Conservation (phyloP, 2,797 vertebrate genomes). For the Botia kubotai region DNA sequence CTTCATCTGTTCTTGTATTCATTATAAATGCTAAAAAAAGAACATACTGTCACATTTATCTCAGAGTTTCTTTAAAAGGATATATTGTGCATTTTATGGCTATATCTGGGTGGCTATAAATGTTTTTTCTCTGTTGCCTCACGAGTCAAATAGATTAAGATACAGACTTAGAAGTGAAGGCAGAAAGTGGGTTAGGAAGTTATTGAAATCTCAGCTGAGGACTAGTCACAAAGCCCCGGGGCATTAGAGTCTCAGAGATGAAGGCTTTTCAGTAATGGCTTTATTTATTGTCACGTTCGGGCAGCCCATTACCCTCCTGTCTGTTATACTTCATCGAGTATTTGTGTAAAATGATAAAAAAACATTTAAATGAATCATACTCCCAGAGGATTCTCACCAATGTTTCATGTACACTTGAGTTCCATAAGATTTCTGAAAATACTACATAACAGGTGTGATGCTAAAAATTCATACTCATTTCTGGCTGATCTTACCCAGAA, state of each 20-base stretch:
- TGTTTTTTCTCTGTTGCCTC: conserved; percentile 28
- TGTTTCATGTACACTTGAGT: neutral
- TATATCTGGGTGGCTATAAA: conserved; percentile 28
- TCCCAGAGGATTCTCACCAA: neutral
- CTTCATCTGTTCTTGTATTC: neutral
- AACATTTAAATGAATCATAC: neutral
- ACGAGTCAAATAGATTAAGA: conserved; percentile 28
- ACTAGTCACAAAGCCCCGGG: conserved; percentile 26
- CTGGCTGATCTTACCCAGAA: neutral
- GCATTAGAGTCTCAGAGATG: conserved; percentile 6
- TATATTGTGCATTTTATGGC: conserved; percentile 2
- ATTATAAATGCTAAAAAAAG: too few species aligned
- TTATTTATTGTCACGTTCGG: neutral
- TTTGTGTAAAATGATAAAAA: conserved; percentile 11
- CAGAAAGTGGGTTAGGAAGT: conserved; percentile 34
- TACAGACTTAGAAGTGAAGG: conserved; percentile 18
- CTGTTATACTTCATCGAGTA: neutral
- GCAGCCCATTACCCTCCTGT: neutral
- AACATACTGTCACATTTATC: too few species aligned
- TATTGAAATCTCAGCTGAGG: conserved; percentile 14
- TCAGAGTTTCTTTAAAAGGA: too few species aligned
- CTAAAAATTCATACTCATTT: neutral
- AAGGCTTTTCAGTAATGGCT: conserved; percentile 12
- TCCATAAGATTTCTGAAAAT: neutral
- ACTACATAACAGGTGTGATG: neutral